phyloP scores from a whole-genome alignment of 2,888 invertebrate genomes.

The Amaurobius ferox region DNA sequence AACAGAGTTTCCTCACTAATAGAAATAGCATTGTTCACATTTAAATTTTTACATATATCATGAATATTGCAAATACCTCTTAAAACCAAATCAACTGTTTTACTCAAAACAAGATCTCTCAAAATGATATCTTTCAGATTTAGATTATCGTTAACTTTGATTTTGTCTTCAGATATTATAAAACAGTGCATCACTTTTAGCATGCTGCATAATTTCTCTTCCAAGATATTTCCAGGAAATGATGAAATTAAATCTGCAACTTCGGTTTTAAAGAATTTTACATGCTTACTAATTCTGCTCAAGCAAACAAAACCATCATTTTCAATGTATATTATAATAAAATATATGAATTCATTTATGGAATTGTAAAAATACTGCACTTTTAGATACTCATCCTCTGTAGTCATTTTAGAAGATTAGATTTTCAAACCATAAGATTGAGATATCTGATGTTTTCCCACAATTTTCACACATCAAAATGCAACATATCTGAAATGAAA shows the following conservation, averaged over 20 bases:
- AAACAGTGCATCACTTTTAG: slow-evolving; percentile 12
- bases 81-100: slow-evolving; percentile 40
- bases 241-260: slow-evolving; percentile 17
- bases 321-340: slow-evolving; percentile 29
- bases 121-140: slow-evolving; percentile 17
- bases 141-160: background rate
- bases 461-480: too few species aligned
- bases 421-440: too few species aligned
- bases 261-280: slow-evolving; percentile 52
- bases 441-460: too few species aligned
- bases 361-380: slow-evolving; percentile 40
- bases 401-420: background rate
- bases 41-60: slow-evolving; percentile 35
- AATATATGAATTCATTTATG: slow-evolving; percentile 44
- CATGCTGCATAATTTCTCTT: slow-evolving; percentile 30
- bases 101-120: slow-evolving; percentile 37
- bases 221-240: slow-evolving; percentile 25
- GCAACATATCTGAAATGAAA: too few species aligned
- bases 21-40: slow-evolving; percentile 16
- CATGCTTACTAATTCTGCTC: slow-evolving; percentile 10
- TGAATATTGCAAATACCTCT: slow-evolving; percentile 26
- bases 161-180: background rate
- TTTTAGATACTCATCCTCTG: slow-evolving; percentile 2
- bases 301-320: background rate
- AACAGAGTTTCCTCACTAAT: slow-evolving; percentile 16